A percentile compares a stretch with the other conserved stretches of the same genome.
phyloP scores from a whole-genome alignment of 2,113 vertebrate genomes.

The Stercorarius parasiticus region DNA sequence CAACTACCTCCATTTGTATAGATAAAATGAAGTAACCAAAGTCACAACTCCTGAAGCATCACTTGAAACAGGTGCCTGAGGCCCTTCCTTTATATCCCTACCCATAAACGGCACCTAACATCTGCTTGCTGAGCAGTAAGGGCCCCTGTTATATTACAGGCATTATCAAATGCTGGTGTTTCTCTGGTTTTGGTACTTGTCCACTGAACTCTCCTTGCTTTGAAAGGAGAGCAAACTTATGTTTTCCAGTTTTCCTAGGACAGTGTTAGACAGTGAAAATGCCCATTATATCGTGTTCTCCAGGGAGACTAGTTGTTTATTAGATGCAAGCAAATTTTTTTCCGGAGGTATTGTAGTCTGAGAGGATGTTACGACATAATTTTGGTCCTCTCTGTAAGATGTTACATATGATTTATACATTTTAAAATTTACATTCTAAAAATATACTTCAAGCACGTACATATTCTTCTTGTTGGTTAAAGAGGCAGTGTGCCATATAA shows the following conservation, averaged over 20 bases:
- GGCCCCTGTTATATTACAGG: neutral
- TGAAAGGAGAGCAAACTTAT: neutral
- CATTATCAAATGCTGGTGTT: neutral
- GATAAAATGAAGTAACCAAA: neutral
- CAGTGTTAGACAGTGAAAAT: neutral
- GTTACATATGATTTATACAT: neutral
- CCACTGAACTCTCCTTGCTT: neutral
- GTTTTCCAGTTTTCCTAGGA: neutral
- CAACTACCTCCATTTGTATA: neutral
- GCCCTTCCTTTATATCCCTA: neutral
- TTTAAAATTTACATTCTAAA: slow-evolving; percentile 4
- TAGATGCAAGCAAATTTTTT: neutral
- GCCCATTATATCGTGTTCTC: neutral
- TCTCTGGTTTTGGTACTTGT: neutral
- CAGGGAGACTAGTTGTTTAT: neutral
- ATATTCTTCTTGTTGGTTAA: neutral
- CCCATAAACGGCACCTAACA: accelerated
- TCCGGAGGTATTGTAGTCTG: neutral
- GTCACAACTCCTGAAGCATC: neutral
- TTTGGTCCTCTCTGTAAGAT: neutral
- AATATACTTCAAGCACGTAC: neutral
- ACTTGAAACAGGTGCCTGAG: neutral
- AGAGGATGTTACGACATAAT: neutral
- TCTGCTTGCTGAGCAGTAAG: neutral
- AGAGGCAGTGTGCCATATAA: neutral